Evolutionary conservation across 2,113 vertebrate species (phyloP), one percentile per base, ranked within the genome.

Genomic region (Paraplagusia blochii): DNA sequence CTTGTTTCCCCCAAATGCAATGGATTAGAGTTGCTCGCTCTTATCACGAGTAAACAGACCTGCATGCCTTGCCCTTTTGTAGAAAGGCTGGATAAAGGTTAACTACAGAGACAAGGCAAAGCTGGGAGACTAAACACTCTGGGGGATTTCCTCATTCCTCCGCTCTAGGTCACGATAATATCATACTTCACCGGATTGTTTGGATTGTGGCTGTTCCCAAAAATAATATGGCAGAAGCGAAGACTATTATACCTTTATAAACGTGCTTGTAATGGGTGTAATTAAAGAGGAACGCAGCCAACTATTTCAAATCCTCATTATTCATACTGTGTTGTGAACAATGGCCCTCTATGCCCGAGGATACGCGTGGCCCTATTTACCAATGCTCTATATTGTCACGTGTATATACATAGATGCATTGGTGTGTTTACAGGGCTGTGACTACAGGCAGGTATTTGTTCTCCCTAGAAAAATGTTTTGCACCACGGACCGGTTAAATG

Each of bases 81-180:
- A 73, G 74, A 72, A 58, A 9, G 56, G 44, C 54, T 59, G 81
- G 79, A 72, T 85, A 90, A 88, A 86, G 74, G 82, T 85, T 82
- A 88, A 90, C 86, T 79, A 78, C 73, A 82, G 78, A 83, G 77
- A 58, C 69, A 56, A 72, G 69, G 56, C 72, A 43, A 77, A 77
- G 66, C 56, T 50, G 36, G 18, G 51, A 82, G 74, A 79, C 78
- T 65, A 71, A 79, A 75, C 78, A 79, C 74, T 63, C 61, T 0
- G 34, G 68, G 79, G 77, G 73, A 71, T 76, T 86, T 88, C 86
- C 76, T 84, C 84, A 86, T 86, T 85, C 79, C 63, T 75, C 54
- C 54, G 63, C 40, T 59, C 67, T 63, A 36, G 59, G 61, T 67
- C 14, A 48, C n/a, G 65, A 80, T 86, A 72, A 58, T 66, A 76